These are phyloP conservation scores for Pantherophis alleghaniensis DNA, from an alignment of 2,797 vertebrate species.

Conservation along the genomic window DNA sequence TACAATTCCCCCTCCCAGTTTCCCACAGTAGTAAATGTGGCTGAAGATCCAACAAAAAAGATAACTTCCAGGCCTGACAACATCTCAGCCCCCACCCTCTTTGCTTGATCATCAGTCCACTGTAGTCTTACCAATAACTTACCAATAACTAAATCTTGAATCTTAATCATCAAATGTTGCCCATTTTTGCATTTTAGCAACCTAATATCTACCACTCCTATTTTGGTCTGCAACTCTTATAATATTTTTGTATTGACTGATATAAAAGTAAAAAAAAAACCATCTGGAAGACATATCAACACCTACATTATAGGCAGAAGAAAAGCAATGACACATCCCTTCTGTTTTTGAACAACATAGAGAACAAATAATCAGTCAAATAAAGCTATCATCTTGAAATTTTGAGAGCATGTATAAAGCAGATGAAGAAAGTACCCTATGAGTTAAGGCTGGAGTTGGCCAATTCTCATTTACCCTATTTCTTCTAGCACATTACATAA, in stretches of 20 bases:
- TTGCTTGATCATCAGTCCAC: background rate
- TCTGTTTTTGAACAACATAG: slow-evolving; percentile 6
- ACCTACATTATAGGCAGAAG: background rate
- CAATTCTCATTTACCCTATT: slow-evolving; percentile 37
- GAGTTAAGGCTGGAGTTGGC: slow-evolving; percentile 16
- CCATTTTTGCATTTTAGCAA: background rate
- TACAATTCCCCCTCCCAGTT: too few relatives aligned
- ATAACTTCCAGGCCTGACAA: background rate
- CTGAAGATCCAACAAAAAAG: too few relatives aligned
- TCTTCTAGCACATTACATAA: background rate
- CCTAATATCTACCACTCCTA: background rate
- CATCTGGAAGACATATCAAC: background rate
- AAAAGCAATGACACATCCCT: background rate
- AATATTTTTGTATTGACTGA: background rate
- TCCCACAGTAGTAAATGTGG: too few relatives aligned
- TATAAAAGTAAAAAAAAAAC: background rate
- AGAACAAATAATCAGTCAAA: slow-evolving; percentile 38
- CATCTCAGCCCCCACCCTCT: background rate
- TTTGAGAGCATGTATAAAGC: slow-evolving; percentile 5
- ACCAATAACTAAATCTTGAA: background rate
- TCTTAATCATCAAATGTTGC: background rate
- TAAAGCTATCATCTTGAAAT: slow-evolving; percentile 40
- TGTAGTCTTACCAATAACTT: background rate
- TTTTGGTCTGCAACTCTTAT: background rate
- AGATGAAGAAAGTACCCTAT: background rate